Conservation (phyloP, 2,888 invertebrate genomes). For the Caprella mutica region DNA sequence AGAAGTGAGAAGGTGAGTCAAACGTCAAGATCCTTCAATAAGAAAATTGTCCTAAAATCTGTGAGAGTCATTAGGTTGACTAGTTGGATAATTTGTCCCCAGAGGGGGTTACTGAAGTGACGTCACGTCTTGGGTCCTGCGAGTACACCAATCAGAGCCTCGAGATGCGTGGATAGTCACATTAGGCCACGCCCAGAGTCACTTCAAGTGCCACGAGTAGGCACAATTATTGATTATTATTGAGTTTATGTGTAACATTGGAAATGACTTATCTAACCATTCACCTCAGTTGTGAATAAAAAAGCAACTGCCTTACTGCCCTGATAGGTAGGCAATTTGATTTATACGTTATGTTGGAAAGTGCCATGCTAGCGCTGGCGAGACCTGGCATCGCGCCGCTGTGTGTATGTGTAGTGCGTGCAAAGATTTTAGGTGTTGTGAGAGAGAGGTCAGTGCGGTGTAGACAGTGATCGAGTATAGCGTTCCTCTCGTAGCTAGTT, state of each 20-base stretch:
- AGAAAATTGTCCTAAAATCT: constrained; percentile 10
- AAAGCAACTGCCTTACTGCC: no score
- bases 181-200: constrained; percentile 5
- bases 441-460: constrained; percentile 5
- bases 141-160: constrained; percentile 6
- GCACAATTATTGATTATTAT: no score
- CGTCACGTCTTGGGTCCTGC: background rate
- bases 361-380: no score
- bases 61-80: constrained; percentile 12
- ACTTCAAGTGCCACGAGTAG: background rate
- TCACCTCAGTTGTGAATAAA: no score
- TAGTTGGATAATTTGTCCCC: constrained; percentile 14
- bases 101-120: constrained; percentile 8
- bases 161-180: background rate
- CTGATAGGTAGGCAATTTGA: no score
- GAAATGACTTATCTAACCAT: no score
- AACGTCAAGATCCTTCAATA: no score
- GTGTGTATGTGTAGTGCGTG: constrained; percentile 70
- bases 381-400: no score
- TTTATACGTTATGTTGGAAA: no score
- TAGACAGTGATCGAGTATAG: constrained; percentile 10
- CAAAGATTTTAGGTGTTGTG: constrained; percentile 36
- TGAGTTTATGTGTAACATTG: no score
- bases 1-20: no score
- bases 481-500: constrained; percentile 12